Conservation (phyloP, 2,113 vertebrate species). For the Hippocampus zosterae region DNA sequence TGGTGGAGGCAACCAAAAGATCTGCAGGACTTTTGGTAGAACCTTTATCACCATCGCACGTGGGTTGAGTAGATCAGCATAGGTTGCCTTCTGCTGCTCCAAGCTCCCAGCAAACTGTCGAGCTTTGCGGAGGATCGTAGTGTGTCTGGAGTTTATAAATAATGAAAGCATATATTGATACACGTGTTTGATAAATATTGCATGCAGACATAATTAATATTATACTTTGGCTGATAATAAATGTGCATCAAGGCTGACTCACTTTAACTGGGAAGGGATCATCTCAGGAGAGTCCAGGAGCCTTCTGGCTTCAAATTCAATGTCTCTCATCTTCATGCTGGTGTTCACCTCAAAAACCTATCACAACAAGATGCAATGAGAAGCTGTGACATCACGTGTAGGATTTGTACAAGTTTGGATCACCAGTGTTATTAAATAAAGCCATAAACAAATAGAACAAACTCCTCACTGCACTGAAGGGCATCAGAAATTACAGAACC, state of each 20-base stretch:
- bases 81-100: neutral
- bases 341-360: conserved; percentile 12
- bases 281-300: neutral
- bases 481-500: neutral
- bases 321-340: conserved; percentile 13
- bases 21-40: conserved; percentile 5
- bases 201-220: neutral
- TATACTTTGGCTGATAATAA: neutral
- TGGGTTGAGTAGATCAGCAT: neutral
- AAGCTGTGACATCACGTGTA: neutral
- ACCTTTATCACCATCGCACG: conserved; percentile 8
- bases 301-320: conserved; percentile 16
- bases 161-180: neutral
- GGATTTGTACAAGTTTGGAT: neutral
- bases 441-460: neutral
- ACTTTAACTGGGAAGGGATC: neutral
- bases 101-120: neutral
- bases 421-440: neutral
- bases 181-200: neutral
- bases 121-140: neutral
- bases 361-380: neutral
- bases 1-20: conserved; percentile 2
- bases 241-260: neutral
- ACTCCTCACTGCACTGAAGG: neutral
- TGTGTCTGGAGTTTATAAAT: neutral